Evolutionary conservation across 2,113 vertebrate genomes (phyloP).

Genomic region (Stigmatopora argus): DNA sequence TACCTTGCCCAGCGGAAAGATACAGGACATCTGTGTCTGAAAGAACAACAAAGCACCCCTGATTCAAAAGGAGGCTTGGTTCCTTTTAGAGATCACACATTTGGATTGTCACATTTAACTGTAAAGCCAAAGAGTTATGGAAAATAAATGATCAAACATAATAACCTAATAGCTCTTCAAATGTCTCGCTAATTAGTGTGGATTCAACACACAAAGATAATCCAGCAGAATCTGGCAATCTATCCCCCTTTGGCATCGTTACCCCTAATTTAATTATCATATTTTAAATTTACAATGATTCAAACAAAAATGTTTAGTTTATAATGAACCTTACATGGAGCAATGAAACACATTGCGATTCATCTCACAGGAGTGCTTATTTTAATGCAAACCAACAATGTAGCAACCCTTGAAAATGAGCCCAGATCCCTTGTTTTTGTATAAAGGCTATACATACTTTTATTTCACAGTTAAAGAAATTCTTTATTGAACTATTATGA

Average conservation of each 20-base stretch:
- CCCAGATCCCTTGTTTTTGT: background rate
- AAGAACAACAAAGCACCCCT: slow-evolving; percentile 19
- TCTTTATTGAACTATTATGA: background rate
- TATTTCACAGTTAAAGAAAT: background rate
- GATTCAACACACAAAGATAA: slow-evolving; percentile 5
- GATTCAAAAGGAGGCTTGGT: slow-evolving; percentile 24
- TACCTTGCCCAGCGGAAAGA: slow-evolving; percentile 10
- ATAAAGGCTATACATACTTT: background rate
- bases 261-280: background rate
- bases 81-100: slow-evolving; percentile 16
- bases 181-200: slow-evolving; percentile 25
- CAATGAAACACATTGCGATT: background rate
- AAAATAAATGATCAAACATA: slow-evolving; percentile 22
- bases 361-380: background rate
- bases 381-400: background rate
- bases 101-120: slow-evolving; percentile 12
- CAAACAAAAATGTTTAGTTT: background rate
- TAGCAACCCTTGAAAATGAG: background rate
- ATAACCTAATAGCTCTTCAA: slow-evolving; percentile 10
- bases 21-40: slow-evolving; percentile 18
- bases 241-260: background rate
- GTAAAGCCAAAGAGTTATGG: slow-evolving; percentile 12
- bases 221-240: no score
- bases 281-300: background rate
- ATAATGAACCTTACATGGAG: background rate